phyloP scores from a whole-genome alignment of 2,888 invertebrate genomes.

The Oegoconia quadripuncta region DNA sequence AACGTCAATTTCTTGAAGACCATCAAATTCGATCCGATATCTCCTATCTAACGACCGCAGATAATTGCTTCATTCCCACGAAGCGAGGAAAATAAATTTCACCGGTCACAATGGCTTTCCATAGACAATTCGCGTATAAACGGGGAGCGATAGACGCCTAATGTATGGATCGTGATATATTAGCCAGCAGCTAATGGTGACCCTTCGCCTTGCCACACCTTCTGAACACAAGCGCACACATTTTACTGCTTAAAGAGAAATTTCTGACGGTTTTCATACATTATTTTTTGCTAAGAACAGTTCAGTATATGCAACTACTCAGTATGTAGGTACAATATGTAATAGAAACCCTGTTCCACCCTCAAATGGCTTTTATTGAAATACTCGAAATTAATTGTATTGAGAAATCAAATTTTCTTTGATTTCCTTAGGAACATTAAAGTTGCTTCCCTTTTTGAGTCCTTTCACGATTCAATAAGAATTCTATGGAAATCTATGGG shows the following conservation, averaged over 20 bases:
- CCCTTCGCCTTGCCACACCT: constrained; percentile 47
- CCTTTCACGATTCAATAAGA: no score
- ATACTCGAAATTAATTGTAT: no score
- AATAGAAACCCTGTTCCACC: no score
- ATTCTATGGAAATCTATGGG: no score
- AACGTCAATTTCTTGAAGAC: constrained; percentile 37
- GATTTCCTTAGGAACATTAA: no score
- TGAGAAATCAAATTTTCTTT: no score
- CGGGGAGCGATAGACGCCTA: constrained; percentile 57
- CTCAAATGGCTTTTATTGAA: no score
- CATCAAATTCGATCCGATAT: constrained; percentile 50
- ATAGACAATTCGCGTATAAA: constrained; percentile 58
- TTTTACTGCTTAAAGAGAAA: background rate
- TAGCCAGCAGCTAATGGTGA: constrained; percentile 53
- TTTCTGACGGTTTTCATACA: constrained; percentile 5
- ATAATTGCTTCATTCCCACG: constrained; percentile 68
- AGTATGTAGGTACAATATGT: no score
- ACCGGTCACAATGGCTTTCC: constrained; percentile 63
- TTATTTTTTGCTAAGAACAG: no score
- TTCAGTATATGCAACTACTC: no score
- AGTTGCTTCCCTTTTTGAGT: no score
- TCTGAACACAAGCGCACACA: constrained; percentile 13
- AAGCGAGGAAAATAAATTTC: constrained; percentile 61
- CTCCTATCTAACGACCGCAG: constrained; percentile 42
- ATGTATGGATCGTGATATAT: constrained; percentile 64